These are phyloP conservation scores for Slavum lentiscoides DNA, from an alignment of 2,888 invertebrate genomes.

Conservation along the genomic window DNA sequence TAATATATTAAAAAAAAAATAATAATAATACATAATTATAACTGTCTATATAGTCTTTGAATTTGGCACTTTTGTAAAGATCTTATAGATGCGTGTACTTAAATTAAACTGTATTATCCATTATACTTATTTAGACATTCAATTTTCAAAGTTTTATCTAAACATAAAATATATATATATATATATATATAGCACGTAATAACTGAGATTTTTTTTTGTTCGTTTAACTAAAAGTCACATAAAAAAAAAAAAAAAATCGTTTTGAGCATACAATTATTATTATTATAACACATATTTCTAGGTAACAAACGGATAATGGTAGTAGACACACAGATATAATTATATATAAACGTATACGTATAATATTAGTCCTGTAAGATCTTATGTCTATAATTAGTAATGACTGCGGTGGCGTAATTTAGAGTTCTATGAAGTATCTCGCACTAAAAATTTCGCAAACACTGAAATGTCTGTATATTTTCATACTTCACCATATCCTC, in stretches of 20 bases:
- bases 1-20: neutral
- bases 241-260: slow-evolving; percentile 5
- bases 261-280: slow-evolving; percentile 37
- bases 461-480: too few species aligned
- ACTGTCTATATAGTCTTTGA: slow-evolving; percentile 35
- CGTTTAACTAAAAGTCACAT: slow-evolving; percentile 23
- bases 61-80: slow-evolving; percentile 28
- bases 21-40: neutral
- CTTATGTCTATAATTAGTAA: too few species aligned
- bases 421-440: too few species aligned
- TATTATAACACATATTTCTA: slow-evolving; percentile 34
- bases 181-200: slow-evolving; percentile 39
- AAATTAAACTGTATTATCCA: slow-evolving; percentile 1
- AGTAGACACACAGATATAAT: neutral
- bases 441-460: too few species aligned
- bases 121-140: neutral
- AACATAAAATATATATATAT: slow-evolving; percentile 31
- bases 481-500: too few species aligned
- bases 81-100: neutral
- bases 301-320: slow-evolving; percentile 46
- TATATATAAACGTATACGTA: too few species aligned
- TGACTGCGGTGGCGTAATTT: too few species aligned
- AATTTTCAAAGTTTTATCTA: slow-evolving; percentile 18
- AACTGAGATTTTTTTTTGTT: slow-evolving; percentile 34
- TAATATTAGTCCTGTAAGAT: too few species aligned